Conservation (phyloP, 2,888 invertebrate species). For the Apoda limacodes region DNA sequence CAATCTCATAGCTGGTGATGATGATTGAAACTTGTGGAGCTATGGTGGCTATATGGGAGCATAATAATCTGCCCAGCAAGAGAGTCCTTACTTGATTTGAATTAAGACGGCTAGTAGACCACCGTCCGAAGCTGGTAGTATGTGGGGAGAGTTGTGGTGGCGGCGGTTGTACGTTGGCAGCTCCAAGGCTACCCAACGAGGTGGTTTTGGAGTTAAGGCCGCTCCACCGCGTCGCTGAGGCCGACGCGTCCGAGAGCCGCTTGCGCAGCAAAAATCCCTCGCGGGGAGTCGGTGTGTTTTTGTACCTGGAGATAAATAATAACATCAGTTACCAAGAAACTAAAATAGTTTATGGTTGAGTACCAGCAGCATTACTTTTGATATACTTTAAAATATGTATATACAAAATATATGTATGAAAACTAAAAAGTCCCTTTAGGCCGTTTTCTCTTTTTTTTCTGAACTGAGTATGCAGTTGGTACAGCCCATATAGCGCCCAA, state of each 20-base stretch:
- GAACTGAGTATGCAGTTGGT: no score
- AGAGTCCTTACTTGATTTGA: constrained; percentile 67
- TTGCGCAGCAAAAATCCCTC: constrained; percentile 87
- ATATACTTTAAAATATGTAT: no score
- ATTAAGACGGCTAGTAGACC: constrained; percentile 82
- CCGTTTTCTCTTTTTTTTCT: no score
- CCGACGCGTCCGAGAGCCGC: constrained; percentile 76
- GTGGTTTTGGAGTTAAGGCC: constrained; percentile 88
- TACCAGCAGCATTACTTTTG: no score
- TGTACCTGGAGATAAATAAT: constrained; percentile 56
- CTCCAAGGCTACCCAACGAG: constrained; percentile 81
- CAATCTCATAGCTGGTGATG: no score
- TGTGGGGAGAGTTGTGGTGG: constrained; percentile 60
- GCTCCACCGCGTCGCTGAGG: constrained; percentile 69
- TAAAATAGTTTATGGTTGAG: no score
- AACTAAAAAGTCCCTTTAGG: no score
- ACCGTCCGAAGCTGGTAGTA: constrained; percentile 72
- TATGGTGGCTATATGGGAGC: no score
- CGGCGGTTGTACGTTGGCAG: constrained; percentile 68
- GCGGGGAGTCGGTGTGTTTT: constrained; percentile 77
- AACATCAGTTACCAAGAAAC: no score
- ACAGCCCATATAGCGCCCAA: no score
- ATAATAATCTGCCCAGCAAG: not conserved
- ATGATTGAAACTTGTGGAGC: not conserved
- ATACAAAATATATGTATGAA: no score